Evolutionary conservation across 2,113 vertebrate genomes (phyloP), one percentile per base, ranked within the genome.

Genomic region (Azemiops feae): DNA sequence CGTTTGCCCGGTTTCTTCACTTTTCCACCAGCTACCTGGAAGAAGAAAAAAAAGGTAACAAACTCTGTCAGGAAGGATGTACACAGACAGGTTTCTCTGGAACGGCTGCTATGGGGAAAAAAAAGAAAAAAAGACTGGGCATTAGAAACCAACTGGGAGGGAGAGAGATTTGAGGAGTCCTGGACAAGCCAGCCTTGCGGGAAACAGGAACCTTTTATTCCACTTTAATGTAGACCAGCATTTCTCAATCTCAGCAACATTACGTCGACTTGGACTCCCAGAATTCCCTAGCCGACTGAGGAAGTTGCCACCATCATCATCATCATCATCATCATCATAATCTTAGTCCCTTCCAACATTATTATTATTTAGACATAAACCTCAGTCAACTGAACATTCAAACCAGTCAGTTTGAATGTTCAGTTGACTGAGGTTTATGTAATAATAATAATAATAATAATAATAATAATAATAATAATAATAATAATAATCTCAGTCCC

Each of bases 1-100:
- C 16, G 98, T 93, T 99, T 99, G 0, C 99, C 99, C 0, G 99
- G 99, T 94, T 99, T 99, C 98, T 99, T 99, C 85, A 99, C 98
- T 96, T 99, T 99, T n/a, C 99, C 99, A 53, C 98, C 98, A 85
- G 98, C 97, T 95, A 99, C 98, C 99, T 99, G 95, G 1, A 23
- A 23, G 0, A 9, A 7, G 0, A 2, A 5, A 89, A 93, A 89
- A 88, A 52, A 30, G 74, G 95, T 1, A 92, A 10, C 64, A 23
- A 81, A 58, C 74, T 3, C 64, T 92, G 87, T 92, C 30, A 92
- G 54, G 27, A n/a, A 57, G n/a, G 9, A 92, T 69, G 23, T 12
- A 52, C 1, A 30, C 1, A 27, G 30, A 20, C 8, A 43, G 60
- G 16, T 54, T 58, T 52, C 30, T 45, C 14, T 50, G 30, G 43